phyloP scores from a whole-genome alignment of 2,888 invertebrate species.

The Pheosia gnoma region DNA sequence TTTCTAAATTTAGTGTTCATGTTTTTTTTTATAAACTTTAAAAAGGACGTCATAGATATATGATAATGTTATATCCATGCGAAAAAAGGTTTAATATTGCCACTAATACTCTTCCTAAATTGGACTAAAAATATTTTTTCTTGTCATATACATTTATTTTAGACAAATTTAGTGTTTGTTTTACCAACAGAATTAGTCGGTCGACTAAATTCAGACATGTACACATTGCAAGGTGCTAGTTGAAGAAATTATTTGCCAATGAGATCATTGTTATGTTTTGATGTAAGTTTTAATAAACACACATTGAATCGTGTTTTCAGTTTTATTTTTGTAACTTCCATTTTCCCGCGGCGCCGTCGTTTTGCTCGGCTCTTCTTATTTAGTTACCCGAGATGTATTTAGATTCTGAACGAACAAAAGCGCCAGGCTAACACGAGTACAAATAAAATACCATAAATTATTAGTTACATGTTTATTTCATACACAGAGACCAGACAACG shows the following conservation, averaged over 20 bases:
- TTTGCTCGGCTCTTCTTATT: too few species aligned
- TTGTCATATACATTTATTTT: too few species aligned
- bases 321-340: slow-evolving; percentile 15
- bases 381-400: too few species aligned
- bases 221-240: not conserved
- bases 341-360: not conserved
- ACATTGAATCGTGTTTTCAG: slow-evolving; percentile 22
- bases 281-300: slow-evolving; percentile 32
- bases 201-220: not conserved
- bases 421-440: not conserved
- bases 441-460: slow-evolving; percentile 24
- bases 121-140: too few species aligned
- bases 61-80: too few species aligned
- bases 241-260: slow-evolving; percentile 4
- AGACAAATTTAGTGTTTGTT: too few species aligned
- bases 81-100: too few species aligned
- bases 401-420: too few species aligned
- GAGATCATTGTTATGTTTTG: slow-evolving; percentile 13
- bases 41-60: too few species aligned
- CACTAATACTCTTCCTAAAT: too few species aligned
- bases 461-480: slow-evolving; percentile 44
- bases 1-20: not conserved
- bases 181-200: too few species aligned
- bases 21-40: too few species aligned
- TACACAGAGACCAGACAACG: slow-evolving; percentile 23